Evolutionary conservation across 2,113 vertebrate genomes (phyloP).

Genomic region (Barbus barbus): DNA sequence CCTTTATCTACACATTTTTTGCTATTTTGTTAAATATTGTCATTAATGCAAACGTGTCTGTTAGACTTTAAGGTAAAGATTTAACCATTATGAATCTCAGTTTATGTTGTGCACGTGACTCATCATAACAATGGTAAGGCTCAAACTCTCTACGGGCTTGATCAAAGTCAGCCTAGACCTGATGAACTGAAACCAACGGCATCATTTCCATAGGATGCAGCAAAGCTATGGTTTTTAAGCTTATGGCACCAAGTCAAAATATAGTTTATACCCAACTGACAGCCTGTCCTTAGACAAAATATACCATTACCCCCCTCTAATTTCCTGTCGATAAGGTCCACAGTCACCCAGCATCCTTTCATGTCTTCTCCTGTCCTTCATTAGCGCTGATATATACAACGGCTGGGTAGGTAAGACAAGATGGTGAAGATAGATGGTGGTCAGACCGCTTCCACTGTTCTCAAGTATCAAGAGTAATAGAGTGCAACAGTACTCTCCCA

Average conservation of each 20-base stretch:
- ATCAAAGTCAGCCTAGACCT: background rate
- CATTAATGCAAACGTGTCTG: slow-evolving; percentile 30
- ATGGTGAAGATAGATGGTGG: slow-evolving; percentile 13
- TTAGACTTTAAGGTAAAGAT: slow-evolving; percentile 24
- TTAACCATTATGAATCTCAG: background rate
- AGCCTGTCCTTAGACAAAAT: background rate
- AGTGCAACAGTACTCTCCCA: background rate
- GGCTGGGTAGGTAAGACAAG: slow-evolving; percentile 9
- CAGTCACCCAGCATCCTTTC: background rate
- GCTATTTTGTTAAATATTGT: slow-evolving; percentile 60
- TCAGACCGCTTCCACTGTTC: background rate
- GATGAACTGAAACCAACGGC: background rate
- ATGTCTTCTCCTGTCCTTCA: background rate
- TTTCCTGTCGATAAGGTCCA: slow-evolving; percentile 3
- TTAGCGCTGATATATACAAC: background rate
- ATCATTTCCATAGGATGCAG: background rate
- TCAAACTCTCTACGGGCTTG: background rate
- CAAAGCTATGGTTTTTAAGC: too few relatives aligned
- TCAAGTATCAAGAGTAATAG: slow-evolving; percentile 2
- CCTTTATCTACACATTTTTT: slow-evolving; percentile 57
- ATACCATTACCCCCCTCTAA: background rate
- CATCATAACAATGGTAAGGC: background rate
- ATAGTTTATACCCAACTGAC: background rate
- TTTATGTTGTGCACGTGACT: slow-evolving; percentile 14
- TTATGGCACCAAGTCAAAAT: slow-evolving; percentile 28